phyloP scores from a whole-genome alignment of 2,888 invertebrate genomes.

The Lochmaea capreae region DNA sequence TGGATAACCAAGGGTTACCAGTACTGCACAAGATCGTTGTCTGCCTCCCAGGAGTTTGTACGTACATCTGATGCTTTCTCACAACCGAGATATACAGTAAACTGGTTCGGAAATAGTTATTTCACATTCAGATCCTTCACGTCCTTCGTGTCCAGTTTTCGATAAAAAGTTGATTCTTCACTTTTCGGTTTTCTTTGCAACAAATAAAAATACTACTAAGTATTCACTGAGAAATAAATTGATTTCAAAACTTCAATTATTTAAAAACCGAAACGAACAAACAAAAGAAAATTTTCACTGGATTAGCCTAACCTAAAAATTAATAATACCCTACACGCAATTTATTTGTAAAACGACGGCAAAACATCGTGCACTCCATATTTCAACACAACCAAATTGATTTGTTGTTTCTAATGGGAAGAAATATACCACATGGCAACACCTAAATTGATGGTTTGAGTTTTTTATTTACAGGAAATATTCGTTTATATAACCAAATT shows the following conservation, averaged over 20 bases:
- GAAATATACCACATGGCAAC: background rate
- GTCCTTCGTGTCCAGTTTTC: no score
- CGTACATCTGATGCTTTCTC: no score
- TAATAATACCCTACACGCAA: conserved; percentile 5
- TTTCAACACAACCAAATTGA: background rate
- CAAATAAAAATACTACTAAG: no score
- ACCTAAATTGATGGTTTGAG: background rate
- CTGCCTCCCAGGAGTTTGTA: no score
- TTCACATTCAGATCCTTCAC: no score
- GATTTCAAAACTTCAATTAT: background rate
- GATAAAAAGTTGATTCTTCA: no score
- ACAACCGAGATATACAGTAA: no score
- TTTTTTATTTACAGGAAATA: background rate
- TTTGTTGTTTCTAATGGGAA: background rate
- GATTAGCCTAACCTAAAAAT: background rate
- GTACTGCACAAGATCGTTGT: no score
- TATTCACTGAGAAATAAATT: no score
- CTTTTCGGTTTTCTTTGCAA: no score
- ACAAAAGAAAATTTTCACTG: background rate
- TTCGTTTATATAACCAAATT: background rate
- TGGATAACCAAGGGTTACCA: no score
- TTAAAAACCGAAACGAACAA: background rate
- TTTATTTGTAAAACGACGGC: background rate
- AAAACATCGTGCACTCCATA: background rate
- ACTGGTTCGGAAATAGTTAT: no score